Percentiles rank a stretch among this genome's conserved stretches.
phyloP scores from a whole-genome alignment of 2,888 invertebrate genomes.

The Meiosimyza platycephala region DNA sequence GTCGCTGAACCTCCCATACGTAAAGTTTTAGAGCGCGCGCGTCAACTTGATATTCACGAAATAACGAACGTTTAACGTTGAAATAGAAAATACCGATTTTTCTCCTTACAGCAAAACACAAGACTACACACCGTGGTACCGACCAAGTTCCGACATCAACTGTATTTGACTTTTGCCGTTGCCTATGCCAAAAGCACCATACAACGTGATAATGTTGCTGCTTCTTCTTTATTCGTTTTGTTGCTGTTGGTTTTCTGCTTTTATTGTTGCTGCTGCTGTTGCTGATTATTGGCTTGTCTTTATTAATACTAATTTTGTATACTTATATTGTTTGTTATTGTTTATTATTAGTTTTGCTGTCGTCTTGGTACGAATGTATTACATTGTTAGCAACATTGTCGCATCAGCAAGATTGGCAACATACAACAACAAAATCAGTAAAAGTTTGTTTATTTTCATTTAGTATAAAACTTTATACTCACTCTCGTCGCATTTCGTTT shows the following conservation, averaged over 20 bases:
- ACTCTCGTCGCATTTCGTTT: not conserved
- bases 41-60: conserved; percentile 2
- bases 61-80: not conserved
- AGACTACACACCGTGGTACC: conserved; percentile 16
- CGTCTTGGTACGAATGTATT: not conserved
- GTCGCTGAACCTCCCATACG: conserved; percentile 36
- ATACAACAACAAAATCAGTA: not conserved
- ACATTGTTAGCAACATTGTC: not conserved
- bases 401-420: not conserved
- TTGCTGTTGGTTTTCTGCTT: not conserved
- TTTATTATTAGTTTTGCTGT: not conserved
- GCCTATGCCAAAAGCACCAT: conserved; percentile 5
- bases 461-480: too few species aligned
- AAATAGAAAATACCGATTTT: not conserved
- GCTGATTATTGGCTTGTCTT: not conserved
- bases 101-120: not conserved
- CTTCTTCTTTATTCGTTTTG: conserved; percentile 1
- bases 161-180: conserved; percentile 13
- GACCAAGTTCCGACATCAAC: conserved; percentile 23
- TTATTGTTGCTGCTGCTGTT: not conserved
- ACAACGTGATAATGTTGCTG: not conserved
- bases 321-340: too few species aligned
- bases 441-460: conserved; percentile 18
- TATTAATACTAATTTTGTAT: not conserved
- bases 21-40: conserved; percentile 17